Evolutionary conservation across 2,888 invertebrate species (phyloP).

Genomic region (Neelides folsomi): DNA sequence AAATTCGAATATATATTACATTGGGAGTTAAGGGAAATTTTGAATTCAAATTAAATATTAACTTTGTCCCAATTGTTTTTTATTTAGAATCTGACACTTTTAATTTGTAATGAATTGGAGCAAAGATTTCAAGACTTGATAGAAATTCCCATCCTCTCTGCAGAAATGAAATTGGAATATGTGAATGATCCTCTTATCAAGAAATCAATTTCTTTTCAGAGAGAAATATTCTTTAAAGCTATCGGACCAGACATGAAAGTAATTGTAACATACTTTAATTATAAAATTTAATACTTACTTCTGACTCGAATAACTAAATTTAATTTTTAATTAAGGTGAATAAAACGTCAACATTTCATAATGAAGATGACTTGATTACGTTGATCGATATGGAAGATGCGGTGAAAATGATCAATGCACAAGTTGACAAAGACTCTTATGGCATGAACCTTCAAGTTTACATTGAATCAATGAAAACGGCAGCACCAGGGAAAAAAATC

Average conservation of each 20-base stretch:
- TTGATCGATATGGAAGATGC: constrained; percentile 14
- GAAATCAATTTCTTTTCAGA: constrained; percentile 13
- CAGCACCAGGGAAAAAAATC: constrained; percentile 34
- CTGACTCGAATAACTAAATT: too few relatives aligned
- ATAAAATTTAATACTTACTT: neutral
- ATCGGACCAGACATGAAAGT: constrained; percentile 15
- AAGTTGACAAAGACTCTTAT: constrained; percentile 4
- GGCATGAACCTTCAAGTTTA: constrained; percentile 19
- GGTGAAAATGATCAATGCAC: constrained; percentile 16
- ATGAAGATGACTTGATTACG: constrained; percentile 19
- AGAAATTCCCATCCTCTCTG: too few relatives aligned
- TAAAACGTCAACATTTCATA: constrained; percentile 10
- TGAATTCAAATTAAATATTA: too few relatives aligned
- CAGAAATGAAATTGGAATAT: constrained; percentile 1
- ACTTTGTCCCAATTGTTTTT: too few relatives aligned
- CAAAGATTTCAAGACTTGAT: too few relatives aligned
- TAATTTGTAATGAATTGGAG: too few relatives aligned
- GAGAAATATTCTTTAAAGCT: constrained; percentile 11
- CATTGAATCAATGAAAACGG: constrained; percentile 21
- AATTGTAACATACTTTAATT: neutral
- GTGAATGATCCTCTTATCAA: neutral
- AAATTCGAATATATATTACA: too few relatives aligned
- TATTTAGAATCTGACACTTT: too few relatives aligned
- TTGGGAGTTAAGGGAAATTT: too few relatives aligned
- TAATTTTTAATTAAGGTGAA: constrained; percentile 10